These are phyloP conservation scores for Habroteleia sp. DNA, from an alignment of 2,888 invertebrate species.

Conservation along the genomic window DNA sequence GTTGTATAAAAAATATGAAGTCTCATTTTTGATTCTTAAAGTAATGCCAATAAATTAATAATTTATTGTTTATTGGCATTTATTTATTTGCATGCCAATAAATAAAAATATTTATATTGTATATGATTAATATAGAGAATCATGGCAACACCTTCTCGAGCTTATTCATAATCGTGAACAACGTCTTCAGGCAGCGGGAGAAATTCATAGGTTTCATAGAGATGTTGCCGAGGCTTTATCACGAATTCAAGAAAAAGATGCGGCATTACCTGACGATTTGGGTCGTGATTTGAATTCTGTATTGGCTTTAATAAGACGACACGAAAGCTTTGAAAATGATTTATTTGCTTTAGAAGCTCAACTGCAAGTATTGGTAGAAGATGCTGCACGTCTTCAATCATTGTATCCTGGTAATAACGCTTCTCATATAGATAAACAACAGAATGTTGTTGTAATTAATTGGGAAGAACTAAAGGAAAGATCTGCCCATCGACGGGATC, in stretches of 20 bases:
- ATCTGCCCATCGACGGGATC: conserved; percentile 89
- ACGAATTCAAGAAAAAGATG: conserved; percentile 94
- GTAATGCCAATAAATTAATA: no score
- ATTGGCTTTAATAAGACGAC: conserved; percentile 89
- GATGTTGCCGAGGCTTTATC: conserved; percentile 95
- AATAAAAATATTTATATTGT: neutral
- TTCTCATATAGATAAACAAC: conserved; percentile 92
- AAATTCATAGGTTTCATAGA: conserved; percentile 98
- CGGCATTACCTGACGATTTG: conserved; percentile 90
- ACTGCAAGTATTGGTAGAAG: conserved; percentile 94
- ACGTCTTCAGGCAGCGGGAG: conserved; percentile 95
- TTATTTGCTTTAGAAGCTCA: conserved; percentile 95
- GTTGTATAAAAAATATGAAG: no score
- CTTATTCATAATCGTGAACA: conserved; percentile 93
- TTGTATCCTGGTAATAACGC: conserved; percentile 96
- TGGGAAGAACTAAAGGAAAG: conserved; percentile 94
- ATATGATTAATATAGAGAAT: conserved; percentile 82
- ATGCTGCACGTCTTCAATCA: conserved; percentile 92
- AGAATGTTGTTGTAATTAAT: conserved; percentile 91
- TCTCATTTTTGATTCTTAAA: no score
- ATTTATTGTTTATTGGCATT: no score
- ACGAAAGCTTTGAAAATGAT: conserved; percentile 97
- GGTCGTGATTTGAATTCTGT: conserved; percentile 94
- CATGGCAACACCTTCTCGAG: conserved; percentile 94
- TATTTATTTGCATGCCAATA: no score